Base-by-base conservation (phyloP, 2,888 invertebrate genomes). In the Hirtodrosophila duncani region DNA sequence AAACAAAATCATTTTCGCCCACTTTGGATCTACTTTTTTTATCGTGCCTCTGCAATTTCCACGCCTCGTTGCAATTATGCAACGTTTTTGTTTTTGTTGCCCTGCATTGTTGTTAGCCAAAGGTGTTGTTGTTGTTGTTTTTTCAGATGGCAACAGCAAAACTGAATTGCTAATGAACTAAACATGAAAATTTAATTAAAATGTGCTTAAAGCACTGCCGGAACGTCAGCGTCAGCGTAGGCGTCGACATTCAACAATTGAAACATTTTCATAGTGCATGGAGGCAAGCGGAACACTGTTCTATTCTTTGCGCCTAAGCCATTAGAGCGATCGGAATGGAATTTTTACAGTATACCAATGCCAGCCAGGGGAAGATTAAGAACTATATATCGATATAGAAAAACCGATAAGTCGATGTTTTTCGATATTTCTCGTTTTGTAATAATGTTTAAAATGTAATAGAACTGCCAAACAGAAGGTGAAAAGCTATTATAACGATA, bases 91-190 rank as follows among this genome's bases (percentile, higher is more conserved):
- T 31, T 10, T 34, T 59, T 66, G 60, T 57, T 27, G 16, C 36
- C 46, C 24, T 38, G 26, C 6, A 36, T 46, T 50, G 36, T 45
- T 62, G 23, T 44, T 48, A 29, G 37, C 17, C n/a, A 20, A 24
- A 45, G 6, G 24, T 20, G 17, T 26, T 33, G 9, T 34, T 50
- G 4, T 20, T 49, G 23, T 23, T 48, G 36, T 30, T 27, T 49
- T 45, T 30, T 24, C 44, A 38, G 52, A 55, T 52, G 33, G 44
- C 49, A 49, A 48, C 63, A 58, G 55, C 59, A 55, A 14, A 74
- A 77, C 77, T 70, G 67, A 77, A 75, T 77, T 72, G 58, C 72
- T 70, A 72, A 74, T 74, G 74, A 70, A 61, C 61, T 72, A 49
- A 67, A 66, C 70, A 64, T 68, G 62, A 52, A 72, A 71, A 63